Conservation (phyloP, 2,888 invertebrate species). For the Acleris literana region DNA sequence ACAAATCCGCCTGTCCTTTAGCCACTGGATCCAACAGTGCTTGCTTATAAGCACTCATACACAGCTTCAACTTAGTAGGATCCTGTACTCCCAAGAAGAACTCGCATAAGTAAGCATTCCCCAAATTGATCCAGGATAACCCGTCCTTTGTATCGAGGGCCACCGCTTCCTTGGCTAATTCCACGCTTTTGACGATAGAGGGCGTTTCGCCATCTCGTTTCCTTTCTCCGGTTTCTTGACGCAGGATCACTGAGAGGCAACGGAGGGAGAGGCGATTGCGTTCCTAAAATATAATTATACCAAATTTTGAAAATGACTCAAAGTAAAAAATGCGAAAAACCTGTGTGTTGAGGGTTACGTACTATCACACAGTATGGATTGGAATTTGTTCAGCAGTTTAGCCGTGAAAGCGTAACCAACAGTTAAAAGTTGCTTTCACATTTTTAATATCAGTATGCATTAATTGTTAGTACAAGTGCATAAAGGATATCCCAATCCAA, state of each 20-base stretch:
- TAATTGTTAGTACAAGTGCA: too few relatives aligned
- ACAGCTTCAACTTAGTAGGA: conserved; percentile 87
- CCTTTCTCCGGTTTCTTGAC: conserved; percentile 83
- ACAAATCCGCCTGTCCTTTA: conserved; percentile 89
- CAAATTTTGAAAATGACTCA: conserved; percentile 6
- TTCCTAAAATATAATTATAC: conserved; percentile 72
- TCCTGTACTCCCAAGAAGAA: conserved; percentile 91
- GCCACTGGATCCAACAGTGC: conserved; percentile 89
- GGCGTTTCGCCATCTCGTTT: conserved; percentile 80
- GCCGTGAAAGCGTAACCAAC: too few relatives aligned
- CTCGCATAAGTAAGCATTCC: conserved; percentile 92
- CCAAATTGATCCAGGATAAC: conserved; percentile 92
- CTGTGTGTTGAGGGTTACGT: too few relatives aligned
- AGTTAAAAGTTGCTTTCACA: too few relatives aligned
- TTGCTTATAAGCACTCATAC: conserved; percentile 91
- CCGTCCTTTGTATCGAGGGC: conserved; percentile 90
- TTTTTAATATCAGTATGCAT: too few relatives aligned
- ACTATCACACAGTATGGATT: too few relatives aligned
- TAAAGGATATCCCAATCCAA: too few relatives aligned
- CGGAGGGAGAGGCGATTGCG: conserved; percentile 90
- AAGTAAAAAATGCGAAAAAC: too few relatives aligned
- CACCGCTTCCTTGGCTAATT: conserved; percentile 92
- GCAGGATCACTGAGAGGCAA: conserved; percentile 91
- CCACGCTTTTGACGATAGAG: conserved; percentile 88
- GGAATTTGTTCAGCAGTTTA: too few relatives aligned